These are phyloP conservation scores for Latrodectus hesperus DNA, from an alignment of 2,888 invertebrate species.

Conservation along the genomic window DNA sequence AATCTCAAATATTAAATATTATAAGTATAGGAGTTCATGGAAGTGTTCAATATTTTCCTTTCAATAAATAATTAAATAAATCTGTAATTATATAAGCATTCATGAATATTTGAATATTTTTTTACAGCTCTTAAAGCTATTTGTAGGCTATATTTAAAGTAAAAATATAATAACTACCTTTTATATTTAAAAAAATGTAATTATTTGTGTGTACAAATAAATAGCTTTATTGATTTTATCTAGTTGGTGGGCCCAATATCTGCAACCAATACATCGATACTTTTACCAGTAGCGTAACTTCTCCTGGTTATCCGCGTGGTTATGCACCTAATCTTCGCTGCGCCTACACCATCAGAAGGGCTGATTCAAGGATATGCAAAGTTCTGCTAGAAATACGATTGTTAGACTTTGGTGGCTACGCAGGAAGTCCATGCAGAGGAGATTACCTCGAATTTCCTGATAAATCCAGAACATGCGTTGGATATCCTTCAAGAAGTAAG, in stretches of 20 bases:
- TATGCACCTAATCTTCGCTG: slow-evolving; percentile 68
- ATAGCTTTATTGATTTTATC: background rate
- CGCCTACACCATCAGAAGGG: slow-evolving; percentile 64
- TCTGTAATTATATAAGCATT: too few relatives aligned
- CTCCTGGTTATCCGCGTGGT: slow-evolving; percentile 69
- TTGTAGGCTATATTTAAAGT: too few relatives aligned
- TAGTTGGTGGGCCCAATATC: slow-evolving; percentile 31
- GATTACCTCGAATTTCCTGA: slow-evolving; percentile 71
- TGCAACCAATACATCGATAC: slow-evolving; percentile 70
- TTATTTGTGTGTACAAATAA: too few relatives aligned
- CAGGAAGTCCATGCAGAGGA: slow-evolving; percentile 48
- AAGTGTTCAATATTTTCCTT: too few relatives aligned
- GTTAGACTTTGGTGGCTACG: slow-evolving; percentile 56
- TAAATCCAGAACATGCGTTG: slow-evolving; percentile 59
- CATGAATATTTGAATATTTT: too few relatives aligned
- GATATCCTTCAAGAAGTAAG: slow-evolving; percentile 63
- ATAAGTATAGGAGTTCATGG: too few relatives aligned
- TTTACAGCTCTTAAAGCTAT: too few relatives aligned
- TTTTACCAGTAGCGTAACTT: slow-evolving; percentile 63
- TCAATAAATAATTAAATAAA: too few relatives aligned
- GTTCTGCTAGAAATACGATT: slow-evolving; percentile 58
- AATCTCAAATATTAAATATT: too few relatives aligned
- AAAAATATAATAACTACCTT: too few relatives aligned
- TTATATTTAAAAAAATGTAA: too few relatives aligned
- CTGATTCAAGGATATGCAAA: slow-evolving; percentile 62